These are phyloP conservation scores for Calycopis cecrops DNA, from an alignment of 1,140 invertebrate genomes.

Conservation along the genomic window DNA sequence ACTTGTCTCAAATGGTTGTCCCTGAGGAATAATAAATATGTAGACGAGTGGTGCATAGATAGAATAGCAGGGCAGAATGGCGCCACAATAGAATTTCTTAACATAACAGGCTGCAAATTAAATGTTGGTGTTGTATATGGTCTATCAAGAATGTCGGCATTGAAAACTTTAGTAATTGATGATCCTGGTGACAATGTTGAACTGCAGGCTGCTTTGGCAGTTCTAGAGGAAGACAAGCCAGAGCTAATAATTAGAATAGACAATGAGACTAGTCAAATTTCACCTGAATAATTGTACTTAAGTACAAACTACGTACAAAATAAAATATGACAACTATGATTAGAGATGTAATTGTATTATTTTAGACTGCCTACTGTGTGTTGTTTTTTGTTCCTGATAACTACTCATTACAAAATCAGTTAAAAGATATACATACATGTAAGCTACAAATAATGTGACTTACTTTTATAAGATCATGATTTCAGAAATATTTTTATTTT, in stretches of 20 bases:
- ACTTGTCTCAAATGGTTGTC: constrained; percentile 64
- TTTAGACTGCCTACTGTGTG: too few relatives aligned
- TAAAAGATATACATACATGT: too few relatives aligned
- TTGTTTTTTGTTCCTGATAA: too few relatives aligned
- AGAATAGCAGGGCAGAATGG: constrained; percentile 54
- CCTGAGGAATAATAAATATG: constrained; percentile 52
- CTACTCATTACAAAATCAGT: too few relatives aligned
- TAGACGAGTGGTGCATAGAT: constrained; percentile 71
- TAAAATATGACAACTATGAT: too few relatives aligned
- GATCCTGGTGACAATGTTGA: constrained; percentile 56
- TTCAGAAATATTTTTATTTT: too few relatives aligned
- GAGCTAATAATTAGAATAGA: constrained; percentile 44
- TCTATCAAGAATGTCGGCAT: constrained; percentile 48
- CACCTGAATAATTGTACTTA: constrained; percentile 15
- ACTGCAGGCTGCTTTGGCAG: constrained; percentile 52
- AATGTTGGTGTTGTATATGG: constrained; percentile 51
- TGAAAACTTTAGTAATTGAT: constrained; percentile 52
- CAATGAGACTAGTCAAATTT: constrained; percentile 24
- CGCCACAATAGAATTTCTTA: constrained; percentile 55
- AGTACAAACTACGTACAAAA: too few relatives aligned
- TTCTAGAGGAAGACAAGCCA: constrained; percentile 57
- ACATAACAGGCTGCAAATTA: constrained; percentile 56
- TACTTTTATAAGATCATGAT: too few relatives aligned
- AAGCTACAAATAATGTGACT: too few relatives aligned
- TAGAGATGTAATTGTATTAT: too few relatives aligned